Base-by-base conservation (phyloP, 1,140 invertebrate genomes). In the Zaprionus davidi region DNA sequence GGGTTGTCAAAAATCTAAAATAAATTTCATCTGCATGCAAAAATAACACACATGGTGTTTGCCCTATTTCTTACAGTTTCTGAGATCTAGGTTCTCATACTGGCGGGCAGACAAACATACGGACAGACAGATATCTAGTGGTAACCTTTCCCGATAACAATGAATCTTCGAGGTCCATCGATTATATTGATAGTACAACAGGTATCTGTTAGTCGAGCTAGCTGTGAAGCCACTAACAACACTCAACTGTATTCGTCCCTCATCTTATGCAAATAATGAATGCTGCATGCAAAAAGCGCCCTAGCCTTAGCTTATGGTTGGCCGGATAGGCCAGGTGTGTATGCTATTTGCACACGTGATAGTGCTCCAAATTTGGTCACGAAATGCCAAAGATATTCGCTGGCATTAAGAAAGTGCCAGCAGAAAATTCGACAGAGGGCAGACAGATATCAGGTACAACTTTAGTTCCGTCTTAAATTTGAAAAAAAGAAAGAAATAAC, bases 231-330 rank as follows among this genome's bases (percentile, higher is more conserved):
- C 0, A 34, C 9, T 34, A 1, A 0, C 31, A 9, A 0, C 1
- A 22, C 0, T 38, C 22, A 49, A 69, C 81, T 79, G 15, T 71
- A 85, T 79, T 70, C 76, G 79, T 82, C 57, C 66, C 85, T 88
- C 90, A 88, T 85, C 85, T 79, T 85, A 90, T 88, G 85, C 85
- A 90, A 88, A 88, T 90, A 82, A 70, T 81, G 86, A 76, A 67
- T 81, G 78, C 72, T 79, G 85, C 81, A 88, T 88, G 84, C 78
- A 65, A 76, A 66, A 69, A 78, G 38, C 65, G 55, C 59, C 75
- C 51, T 68, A 55, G 71, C 78, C 63, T 41, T 49, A 67, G 70
- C 79, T 78, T 71, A 71, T 60, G 64, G 36, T 28, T 59, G 36
- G 13, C 44, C 51, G 53, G 36, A 80, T 74, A 63, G 78, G 67